Base-by-base conservation (phyloP, 1,140 invertebrate species). In the Spodoptera litura region DNA sequence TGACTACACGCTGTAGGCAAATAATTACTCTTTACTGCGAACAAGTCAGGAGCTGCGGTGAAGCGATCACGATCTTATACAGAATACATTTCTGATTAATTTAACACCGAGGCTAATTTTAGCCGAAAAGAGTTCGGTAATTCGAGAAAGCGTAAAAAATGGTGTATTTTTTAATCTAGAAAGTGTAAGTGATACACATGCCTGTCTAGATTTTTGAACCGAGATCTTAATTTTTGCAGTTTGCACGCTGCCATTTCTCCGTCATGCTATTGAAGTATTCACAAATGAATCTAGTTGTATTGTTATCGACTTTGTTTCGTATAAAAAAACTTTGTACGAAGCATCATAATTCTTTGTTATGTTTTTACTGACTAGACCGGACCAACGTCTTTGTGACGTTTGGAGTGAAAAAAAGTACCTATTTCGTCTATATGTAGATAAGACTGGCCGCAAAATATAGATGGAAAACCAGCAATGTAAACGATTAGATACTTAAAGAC, bases 111-210 rank as follows among this genome's bases (percentile, higher is more conserved):
- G 25, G 2, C 20, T 12, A 66, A 66, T 66, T 66, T 49, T 31
- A 9, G 51, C 66, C 51, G 13, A 52, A 53, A 51, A 52, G 20
- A 49, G 51, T 27, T n/a, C 59, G 38, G 10, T 13, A 66, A 20
- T 51, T 66, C 38, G 38, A 66, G 66, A 70, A 70, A 70, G 66
- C 66, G 66, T 31, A 25, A 52, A 70, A 70, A 25, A 12, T 1
- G 3, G 44, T 4, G 6, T 27, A 53, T 52, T 49, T 70, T 53
- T 70, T 70, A 53, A 53, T 70, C 49, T 53, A 70, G 66, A 70
- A 70, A 70, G 66, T 35, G 66, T 53, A 70, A 70, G 66, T 70
- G 64, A 68, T 53, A 49, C 44, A 70, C 25, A 53, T 70, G 27
- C 6, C 49, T 70, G 27, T 9, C 49, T 70, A 31, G 20, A 70